Conservation (phyloP, 2,888 invertebrate species). For the Pheosia tremula region DNA sequence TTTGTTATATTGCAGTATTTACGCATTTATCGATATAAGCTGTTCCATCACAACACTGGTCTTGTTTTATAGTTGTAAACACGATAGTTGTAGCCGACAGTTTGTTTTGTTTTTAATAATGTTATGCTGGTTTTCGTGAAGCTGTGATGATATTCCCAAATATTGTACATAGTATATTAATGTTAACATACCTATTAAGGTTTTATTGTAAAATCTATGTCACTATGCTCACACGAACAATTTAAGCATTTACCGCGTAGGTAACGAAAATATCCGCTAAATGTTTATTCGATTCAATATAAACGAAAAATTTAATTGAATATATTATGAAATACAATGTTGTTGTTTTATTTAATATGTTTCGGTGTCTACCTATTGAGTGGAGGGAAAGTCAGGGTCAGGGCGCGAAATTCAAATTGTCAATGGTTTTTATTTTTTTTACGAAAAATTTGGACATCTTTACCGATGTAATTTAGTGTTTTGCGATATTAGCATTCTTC, state of each 20-base stretch:
- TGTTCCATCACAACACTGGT: constrained; percentile 50
- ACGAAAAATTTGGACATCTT: too few species aligned
- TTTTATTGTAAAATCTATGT: constrained; percentile 69
- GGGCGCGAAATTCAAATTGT: too few species aligned
- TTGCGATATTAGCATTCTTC: too few species aligned
- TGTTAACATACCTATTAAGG: constrained; percentile 64
- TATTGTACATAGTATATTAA: constrained; percentile 82
- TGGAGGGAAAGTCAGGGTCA: too few species aligned
- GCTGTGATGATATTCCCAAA: constrained; percentile 84
- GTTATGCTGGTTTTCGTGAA: constrained; percentile 83
- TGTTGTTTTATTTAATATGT: constrained; percentile 48
- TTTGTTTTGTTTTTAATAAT: constrained; percentile 74
- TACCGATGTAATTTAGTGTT: too few species aligned
- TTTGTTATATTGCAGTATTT: constrained; percentile 68
- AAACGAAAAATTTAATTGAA: constrained; percentile 79
- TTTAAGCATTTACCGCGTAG: constrained; percentile 75
- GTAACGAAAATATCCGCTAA: constrained; percentile 77
- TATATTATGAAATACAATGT: constrained; percentile 63
- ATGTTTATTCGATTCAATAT: constrained; percentile 83
- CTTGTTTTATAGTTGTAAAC: constrained; percentile 73
- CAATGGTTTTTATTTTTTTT: too few species aligned
- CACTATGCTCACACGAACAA: constrained; percentile 79
- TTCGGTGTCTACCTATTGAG: too few species aligned
- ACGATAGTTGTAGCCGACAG: constrained; percentile 55
- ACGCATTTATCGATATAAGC: constrained; percentile 78